phyloP scores from a whole-genome alignment of 2,888 invertebrate genomes.

The Lasius platythorax region DNA sequence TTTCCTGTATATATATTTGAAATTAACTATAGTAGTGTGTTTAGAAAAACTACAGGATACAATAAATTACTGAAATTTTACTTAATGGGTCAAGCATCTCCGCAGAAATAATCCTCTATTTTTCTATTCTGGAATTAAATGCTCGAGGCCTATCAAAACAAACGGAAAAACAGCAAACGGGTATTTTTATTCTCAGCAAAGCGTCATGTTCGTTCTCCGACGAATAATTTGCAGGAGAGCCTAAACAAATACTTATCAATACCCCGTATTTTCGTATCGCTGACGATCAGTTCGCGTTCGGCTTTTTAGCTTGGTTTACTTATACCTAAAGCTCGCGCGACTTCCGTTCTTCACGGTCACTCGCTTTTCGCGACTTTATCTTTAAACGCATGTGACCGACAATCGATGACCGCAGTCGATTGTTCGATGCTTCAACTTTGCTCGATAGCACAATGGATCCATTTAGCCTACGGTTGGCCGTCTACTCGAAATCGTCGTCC shows the following conservation, averaged over 20 bases:
- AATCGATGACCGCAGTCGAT: constrained; percentile 62
- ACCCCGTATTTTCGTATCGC: constrained; percentile 59
- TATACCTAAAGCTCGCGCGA: background rate
- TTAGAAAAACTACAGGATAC: background rate
- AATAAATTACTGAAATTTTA: constrained; percentile 1
- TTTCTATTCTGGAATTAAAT: constrained; percentile 25
- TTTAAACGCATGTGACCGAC: constrained; percentile 40
- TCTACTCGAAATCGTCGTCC: constrained; percentile 75
- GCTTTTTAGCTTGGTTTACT: background rate
- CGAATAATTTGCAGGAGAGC: constrained; percentile 55
- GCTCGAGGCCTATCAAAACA: constrained; percentile 16
- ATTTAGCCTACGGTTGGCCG: constrained; percentile 71
- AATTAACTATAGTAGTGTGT: background rate
- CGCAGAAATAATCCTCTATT: constrained; percentile 12
- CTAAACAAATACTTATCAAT: constrained; percentile 66
- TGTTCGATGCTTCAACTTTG: constrained; percentile 75
- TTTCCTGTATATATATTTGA: background rate
- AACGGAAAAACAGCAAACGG: constrained; percentile 30
- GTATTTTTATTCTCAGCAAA: constrained; percentile 60
- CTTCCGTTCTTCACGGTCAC: constrained; percentile 10
- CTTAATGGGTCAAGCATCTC: background rate
- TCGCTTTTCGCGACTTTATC: constrained; percentile 37
- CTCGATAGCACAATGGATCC: constrained; percentile 72
- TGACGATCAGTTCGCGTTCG: constrained; percentile 39
- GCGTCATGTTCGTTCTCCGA: constrained; percentile 52